Conservation (phyloP, 2,888 invertebrate genomes). For the Drosophila leonis region DNA sequence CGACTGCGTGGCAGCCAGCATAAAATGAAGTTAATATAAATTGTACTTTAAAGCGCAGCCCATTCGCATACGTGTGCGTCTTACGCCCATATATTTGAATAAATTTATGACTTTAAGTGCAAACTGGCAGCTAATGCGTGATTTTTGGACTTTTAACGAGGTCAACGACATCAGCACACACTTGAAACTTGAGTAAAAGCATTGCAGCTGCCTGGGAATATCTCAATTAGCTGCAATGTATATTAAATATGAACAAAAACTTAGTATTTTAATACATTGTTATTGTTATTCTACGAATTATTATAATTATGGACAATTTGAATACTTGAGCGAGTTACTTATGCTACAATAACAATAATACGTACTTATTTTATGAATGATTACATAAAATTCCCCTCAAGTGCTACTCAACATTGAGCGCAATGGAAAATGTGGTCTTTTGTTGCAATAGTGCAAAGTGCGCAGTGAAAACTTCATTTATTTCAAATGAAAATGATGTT, state of each 20-base stretch:
- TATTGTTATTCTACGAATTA: not conserved
- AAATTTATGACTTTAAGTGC: slow-evolving; percentile 80
- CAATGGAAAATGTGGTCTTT: not conserved
- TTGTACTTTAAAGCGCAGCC: slow-evolving; percentile 64
- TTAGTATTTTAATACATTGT: not conserved
- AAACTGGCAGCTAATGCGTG: slow-evolving; percentile 78
- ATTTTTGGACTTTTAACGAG: slow-evolving; percentile 63
- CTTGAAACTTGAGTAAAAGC: not conserved
- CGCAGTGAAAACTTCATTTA: not conserved
- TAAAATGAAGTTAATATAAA: slow-evolving; percentile 78
- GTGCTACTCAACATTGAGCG: not conserved
- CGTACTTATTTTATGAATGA: not conserved
- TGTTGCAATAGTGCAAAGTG: not conserved
- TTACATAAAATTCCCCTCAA: not conserved
- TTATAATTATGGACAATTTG: not conserved
- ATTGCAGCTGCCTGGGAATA: not conserved
- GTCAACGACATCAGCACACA: slow-evolving; percentile 10
- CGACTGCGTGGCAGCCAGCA: slow-evolving; percentile 63
- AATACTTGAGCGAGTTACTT: not conserved
- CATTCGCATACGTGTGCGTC: slow-evolving; percentile 51
- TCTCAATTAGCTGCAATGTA: slow-evolving; percentile 2
- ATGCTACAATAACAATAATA: not conserved
- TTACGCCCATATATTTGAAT: slow-evolving; percentile 70
- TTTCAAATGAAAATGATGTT: not conserved
- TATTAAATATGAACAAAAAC: not conserved